These are phyloP conservation scores for Riptortus pedestris DNA, from an alignment of 1,140 invertebrate genomes.

Conservation along the genomic window DNA sequence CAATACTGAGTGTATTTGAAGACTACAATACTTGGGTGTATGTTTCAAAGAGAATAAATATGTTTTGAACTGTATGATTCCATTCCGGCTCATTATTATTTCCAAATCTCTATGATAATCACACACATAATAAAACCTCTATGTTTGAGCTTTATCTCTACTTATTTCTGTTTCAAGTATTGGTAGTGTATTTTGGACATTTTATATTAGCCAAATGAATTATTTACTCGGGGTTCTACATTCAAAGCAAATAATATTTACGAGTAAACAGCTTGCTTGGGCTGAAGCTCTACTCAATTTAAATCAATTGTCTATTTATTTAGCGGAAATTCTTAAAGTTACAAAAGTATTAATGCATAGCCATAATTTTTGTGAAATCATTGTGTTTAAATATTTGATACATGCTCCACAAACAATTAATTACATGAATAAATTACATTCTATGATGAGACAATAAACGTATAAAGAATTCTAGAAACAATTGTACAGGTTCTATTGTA, in stretches of 20 bases:
- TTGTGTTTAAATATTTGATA: constrained; percentile 5
- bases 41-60: too few relatives aligned
- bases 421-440: constrained; percentile 20
- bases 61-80: too few relatives aligned
- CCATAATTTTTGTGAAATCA: constrained; percentile 15
- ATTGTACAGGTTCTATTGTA: constrained; percentile 18
- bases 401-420: constrained; percentile 22
- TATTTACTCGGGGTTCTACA: neutral
- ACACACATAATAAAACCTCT: too few relatives aligned
- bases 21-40: too few relatives aligned
- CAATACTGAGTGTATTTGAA: too few relatives aligned
- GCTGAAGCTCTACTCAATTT: neutral
- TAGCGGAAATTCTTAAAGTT: neutral
- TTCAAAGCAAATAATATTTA: neutral
- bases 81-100: too few relatives aligned
- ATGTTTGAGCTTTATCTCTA: too few relatives aligned
- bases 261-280: too few relatives aligned
- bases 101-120: too few relatives aligned
- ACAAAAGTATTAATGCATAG: constrained; percentile 10
- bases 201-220: neutral
- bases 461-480: constrained; percentile 17
- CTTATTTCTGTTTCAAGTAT: neutral
- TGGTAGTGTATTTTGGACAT: neutral
- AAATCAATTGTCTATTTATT: neutral
- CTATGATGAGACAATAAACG: constrained; percentile 17